Base-by-base conservation (phyloP, 1,140 invertebrate genomes). In the Cotesia typhae region DNA sequence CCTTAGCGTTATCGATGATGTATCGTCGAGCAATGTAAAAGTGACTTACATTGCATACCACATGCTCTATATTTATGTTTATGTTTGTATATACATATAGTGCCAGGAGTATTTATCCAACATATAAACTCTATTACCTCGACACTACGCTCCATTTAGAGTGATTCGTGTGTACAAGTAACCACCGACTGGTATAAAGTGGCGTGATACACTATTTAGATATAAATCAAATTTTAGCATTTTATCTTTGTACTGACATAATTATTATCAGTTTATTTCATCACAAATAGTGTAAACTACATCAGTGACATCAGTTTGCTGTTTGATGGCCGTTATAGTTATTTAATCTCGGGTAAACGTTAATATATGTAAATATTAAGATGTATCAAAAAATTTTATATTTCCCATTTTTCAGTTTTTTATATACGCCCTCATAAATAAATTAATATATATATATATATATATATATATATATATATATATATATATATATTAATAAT, bases 21-120 rank as follows among this genome's bases (percentile, higher is more conserved):
- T 73, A 76, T 76, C 36, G 75, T 68, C 17, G 66, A 55, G n/a
- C 74, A 76, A 76, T 76, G 72, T 57, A 36, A 70, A 67, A 67
- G 71, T 66, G 66, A 57, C 59, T 51, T 61, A 28, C 9, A 17
- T 17, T 47, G 2, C 41, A 47, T 10, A 9, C 2, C 10, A 2
- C 41, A 47, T 41, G 38, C 9, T 41, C 5, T 41, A 41, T 41
- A 41, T 41, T 7, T 9, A 41, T 47, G 7, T 47, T 6, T 47
- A 47, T 47, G 41, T 7, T 6, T 0, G 5, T 61, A 5, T 20
- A 35, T 20, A 37, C 63, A 28, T 28, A 28, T 28, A 28, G 28
- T 28, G 28, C 28, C 28, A 1, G 28, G 28, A 28, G 41, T 47
- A 47, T 47, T 47, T 47, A 47, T 47, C 10, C 41, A 47, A 47